Evolutionary conservation across 2,888 invertebrate species (phyloP).

Genomic region (Acanthosepion esculentum): DNA sequence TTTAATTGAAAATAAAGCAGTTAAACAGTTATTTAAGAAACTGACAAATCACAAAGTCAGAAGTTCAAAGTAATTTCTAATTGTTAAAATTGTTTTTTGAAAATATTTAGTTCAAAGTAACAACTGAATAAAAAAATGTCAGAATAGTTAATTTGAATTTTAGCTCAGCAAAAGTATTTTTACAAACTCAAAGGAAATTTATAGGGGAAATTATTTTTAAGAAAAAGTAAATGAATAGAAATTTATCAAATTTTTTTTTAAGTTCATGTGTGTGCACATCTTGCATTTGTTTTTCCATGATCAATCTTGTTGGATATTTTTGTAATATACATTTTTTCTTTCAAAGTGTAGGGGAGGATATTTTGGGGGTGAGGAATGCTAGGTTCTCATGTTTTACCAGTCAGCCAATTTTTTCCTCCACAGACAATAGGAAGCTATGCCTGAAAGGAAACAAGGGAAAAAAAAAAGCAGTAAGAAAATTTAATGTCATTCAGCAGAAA

Average conservation of each 20-base stretch:
- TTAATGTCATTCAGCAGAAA: not conserved
- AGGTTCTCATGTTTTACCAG: not conserved
- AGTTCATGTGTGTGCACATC: not conserved
- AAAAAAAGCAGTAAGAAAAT: not conserved
- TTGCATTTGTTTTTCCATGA: not conserved
- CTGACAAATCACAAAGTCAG: not conserved
- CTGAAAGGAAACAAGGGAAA: conserved; percentile 39
- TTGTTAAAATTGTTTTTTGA: not conserved
- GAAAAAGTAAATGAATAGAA: not conserved
- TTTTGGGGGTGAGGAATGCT: not conserved
- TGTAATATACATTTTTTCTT: not conserved
- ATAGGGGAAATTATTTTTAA: not conserved
- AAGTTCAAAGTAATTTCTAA: not conserved
- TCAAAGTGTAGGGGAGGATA: not conserved
- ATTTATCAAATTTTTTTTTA: not conserved
- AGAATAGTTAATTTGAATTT: not conserved
- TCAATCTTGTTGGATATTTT: not conserved
- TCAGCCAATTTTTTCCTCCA: conserved; percentile 35
- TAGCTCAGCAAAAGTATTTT: not conserved
- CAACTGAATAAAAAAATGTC: not conserved
- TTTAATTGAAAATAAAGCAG: not conserved
- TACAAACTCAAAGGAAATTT: not conserved
- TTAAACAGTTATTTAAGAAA: not conserved
- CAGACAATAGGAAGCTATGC: conserved; percentile 17
- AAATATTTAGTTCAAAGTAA: not conserved